These are phyloP conservation scores for Rhodeus uyekii DNA, from an alignment of 2,797 vertebrate species.

Conservation along the genomic window DNA sequence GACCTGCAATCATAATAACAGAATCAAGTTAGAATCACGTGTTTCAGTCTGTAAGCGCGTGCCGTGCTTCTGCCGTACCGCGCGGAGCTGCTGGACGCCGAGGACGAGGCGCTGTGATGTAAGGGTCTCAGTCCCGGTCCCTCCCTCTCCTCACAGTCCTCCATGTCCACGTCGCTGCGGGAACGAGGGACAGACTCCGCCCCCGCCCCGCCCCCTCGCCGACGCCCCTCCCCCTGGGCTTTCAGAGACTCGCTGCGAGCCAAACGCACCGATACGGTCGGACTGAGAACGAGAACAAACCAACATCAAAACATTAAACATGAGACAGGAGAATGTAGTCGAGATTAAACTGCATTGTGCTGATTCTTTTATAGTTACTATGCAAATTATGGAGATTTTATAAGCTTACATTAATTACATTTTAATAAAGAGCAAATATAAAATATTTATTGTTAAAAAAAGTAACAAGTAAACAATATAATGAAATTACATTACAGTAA, in stretches of 20 bases:
- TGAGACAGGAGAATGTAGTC: not conserved
- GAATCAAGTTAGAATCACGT: not conserved
- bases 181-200: slow-evolving; percentile 87
- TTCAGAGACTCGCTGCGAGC: slow-evolving; percentile 92
- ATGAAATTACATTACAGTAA: too few relatives aligned
- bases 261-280: slow-evolving; percentile 78
- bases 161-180: slow-evolving; percentile 94
- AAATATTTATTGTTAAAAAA: too few relatives aligned
- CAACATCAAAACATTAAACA: not conserved
- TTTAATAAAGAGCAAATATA: too few relatives aligned
- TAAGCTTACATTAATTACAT: too few relatives aligned
- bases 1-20: slow-evolving; percentile 75
- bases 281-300: slow-evolving; percentile 61
- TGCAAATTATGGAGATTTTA: too few relatives aligned
- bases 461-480: too few relatives aligned
- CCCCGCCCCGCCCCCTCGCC: slow-evolving; percentile 76
- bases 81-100: slow-evolving; percentile 87
- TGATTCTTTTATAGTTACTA: too few relatives aligned
- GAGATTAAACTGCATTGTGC: not conserved
- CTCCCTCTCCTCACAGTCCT: slow-evolving; percentile 82
- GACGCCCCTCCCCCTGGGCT: slow-evolving; percentile 88
- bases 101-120: slow-evolving; percentile 86
- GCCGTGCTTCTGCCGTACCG: too few relatives aligned
- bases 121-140: slow-evolving; percentile 80
- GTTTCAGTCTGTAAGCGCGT: too few relatives aligned